Conservation (phyloP, 2,888 invertebrate genomes). For the Eretmocerus hayati region DNA sequence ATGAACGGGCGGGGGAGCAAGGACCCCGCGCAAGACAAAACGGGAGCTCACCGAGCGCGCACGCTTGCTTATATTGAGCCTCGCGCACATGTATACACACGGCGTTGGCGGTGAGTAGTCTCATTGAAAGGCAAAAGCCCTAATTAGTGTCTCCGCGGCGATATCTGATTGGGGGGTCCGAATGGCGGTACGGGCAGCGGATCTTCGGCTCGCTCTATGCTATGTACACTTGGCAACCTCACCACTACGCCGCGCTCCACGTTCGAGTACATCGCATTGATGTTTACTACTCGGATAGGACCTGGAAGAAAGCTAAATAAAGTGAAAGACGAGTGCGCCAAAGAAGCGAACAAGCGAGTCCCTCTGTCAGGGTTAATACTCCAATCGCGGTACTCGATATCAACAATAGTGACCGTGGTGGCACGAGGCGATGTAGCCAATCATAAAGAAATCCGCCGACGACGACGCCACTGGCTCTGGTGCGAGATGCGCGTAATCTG, state of each 20-base stretch:
- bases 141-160: constrained; percentile 23
- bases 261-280: no score
- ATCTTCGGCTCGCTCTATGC: no score
- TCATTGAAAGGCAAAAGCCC: constrained; percentile 21
- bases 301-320: constrained; percentile 18
- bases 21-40: no score
- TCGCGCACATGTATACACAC: no score
- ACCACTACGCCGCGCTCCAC: no score
- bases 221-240: no score
- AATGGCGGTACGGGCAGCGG: neutral
- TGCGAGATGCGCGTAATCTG: constrained; percentile 37
- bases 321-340: constrained; percentile 9
- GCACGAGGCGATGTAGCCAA: constrained; percentile 42
- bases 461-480: constrained; percentile 26
- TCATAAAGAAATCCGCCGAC: constrained; percentile 44
- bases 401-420: constrained; percentile 27
- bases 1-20: no score
- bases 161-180: constrained; percentile 21
- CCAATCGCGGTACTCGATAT: constrained; percentile 4
- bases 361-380: neutral
- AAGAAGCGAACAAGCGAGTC: neutral
- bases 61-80: no score
- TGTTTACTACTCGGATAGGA: no score
- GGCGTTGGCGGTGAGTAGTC: no score
- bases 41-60: no score